Conservation (phyloP, 2,888 invertebrate genomes). For the Tipula helvola region DNA sequence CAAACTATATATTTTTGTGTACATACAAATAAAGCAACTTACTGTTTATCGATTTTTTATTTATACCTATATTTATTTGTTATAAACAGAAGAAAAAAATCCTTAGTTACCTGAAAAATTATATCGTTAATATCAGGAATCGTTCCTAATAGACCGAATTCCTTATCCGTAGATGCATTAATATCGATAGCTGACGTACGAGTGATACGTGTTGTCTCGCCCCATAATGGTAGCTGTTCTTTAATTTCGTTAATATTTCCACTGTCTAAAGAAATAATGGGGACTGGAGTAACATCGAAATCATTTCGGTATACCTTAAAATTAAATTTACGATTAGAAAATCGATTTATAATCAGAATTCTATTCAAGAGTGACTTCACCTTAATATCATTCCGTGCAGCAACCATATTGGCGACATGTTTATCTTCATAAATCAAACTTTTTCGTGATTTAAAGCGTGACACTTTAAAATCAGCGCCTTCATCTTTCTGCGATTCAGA, state of each 20-base stretch:
- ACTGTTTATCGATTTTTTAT: background rate
- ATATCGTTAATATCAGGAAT: background rate
- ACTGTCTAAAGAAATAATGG: slow-evolving; percentile 30
- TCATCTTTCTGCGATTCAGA: background rate
- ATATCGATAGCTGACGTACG: background rate
- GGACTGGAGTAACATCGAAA: slow-evolving; percentile 36
- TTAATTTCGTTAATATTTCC: slow-evolving; percentile 18
- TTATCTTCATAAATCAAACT: background rate
- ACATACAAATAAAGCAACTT: background rate
- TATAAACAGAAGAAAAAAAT: background rate
- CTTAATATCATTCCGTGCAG: background rate
- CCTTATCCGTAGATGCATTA: background rate
- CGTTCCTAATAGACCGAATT: background rate
- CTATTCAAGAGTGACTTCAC: background rate
- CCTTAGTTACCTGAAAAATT: background rate
- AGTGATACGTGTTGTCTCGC: background rate
- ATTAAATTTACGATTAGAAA: background rate
- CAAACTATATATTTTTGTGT: background rate
- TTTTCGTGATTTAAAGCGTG: background rate
- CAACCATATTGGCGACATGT: background rate
- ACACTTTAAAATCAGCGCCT: background rate
- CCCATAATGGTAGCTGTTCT: slow-evolving; percentile 6
- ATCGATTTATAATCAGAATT: background rate
- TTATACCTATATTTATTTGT: background rate
- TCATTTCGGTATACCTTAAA: slow-evolving; percentile 19